A percentile compares a stretch with the other conserved stretches of the same genome.
Conservation (phyloP, 2,888 invertebrate species). For the Diarsia mendica region DNA sequence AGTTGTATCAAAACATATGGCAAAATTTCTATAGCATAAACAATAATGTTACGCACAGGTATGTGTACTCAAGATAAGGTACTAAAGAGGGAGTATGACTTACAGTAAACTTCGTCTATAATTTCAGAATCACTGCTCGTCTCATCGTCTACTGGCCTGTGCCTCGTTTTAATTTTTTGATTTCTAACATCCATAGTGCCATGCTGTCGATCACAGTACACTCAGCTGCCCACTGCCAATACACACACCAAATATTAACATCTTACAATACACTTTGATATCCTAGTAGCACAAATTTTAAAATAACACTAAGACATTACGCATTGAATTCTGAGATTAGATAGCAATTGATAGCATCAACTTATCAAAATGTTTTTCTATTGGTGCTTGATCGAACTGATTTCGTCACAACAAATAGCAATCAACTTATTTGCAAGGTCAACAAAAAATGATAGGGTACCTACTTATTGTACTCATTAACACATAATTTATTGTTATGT, state of each 20-base stretch:
- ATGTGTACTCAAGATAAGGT: constrained; percentile 27
- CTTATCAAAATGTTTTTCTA: constrained; percentile 82
- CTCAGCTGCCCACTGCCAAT: constrained; percentile 65
- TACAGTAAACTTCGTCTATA: constrained; percentile 78
- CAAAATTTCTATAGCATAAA: constrained; percentile 22
- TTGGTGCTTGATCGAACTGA: constrained; percentile 70
- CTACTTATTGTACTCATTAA: constrained; percentile 39
- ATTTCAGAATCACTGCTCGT: constrained; percentile 84
- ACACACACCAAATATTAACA: constrained; percentile 68
- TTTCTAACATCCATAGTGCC: constrained; percentile 80
- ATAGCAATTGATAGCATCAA: constrained; percentile 82
- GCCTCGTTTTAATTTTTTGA: constrained; percentile 74
- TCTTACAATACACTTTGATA: constrained; percentile 70
- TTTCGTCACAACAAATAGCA: constrained; percentile 69
- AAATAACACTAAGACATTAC: constrained; percentile 86
- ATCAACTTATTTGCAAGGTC: constrained; percentile 68
- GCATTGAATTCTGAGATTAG: constrained; percentile 82
- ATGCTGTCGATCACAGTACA: constrained; percentile 66
- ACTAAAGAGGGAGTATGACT: constrained; percentile 69
- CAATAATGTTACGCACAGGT: constrained; percentile 28
- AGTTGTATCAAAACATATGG: constrained; percentile 15
- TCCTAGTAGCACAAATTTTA: constrained; percentile 76
- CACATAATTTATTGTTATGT: constrained; percentile 21
- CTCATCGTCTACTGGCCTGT: constrained; percentile 85
- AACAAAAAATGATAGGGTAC: constrained; percentile 52